These are phyloP conservation scores for Entelurus aequoreus DNA, from an alignment of 2,113 vertebrate species.

Conservation along the genomic window DNA sequence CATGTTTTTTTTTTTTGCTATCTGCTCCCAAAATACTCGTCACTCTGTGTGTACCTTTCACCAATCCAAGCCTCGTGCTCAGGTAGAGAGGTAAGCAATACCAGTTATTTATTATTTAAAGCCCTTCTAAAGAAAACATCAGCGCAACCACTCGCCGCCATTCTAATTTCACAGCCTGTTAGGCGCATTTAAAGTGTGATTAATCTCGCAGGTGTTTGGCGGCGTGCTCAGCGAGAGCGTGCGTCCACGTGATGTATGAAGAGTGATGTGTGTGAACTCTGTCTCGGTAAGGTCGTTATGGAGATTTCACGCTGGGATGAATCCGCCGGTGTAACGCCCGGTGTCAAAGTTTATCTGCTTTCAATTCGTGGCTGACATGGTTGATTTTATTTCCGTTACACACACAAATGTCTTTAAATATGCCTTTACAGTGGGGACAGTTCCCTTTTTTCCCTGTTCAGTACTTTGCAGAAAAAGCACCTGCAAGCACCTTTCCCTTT, in stretches of 20 bases:
- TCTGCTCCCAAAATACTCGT: neutral
- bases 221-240: conserved; percentile 5
- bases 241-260: conserved; percentile 24
- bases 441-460: neutral
- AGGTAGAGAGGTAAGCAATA: conserved; percentile 5
- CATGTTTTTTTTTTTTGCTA: neutral
- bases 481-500: too few species aligned
- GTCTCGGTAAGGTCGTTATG: conserved; percentile 13
- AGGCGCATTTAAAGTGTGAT: conserved; percentile 52
- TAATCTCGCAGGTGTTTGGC: conserved; percentile 52
- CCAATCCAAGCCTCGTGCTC: neutral
- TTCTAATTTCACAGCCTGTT: conserved; percentile 57
- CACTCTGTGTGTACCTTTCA: too few species aligned
- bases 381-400: neutral
- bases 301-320: conserved; percentile 30
- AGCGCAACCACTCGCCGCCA: conserved; percentile 13
- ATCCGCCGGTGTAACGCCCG: neutral
- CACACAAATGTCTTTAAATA: conserved; percentile 21
- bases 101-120: conserved; percentile 35
- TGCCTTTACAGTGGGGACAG: neutral
- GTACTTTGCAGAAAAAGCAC: conserved; percentile 5
- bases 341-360: conserved; percentile 17
- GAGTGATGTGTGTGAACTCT: conserved; percentile 33
- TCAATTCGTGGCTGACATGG: conserved; percentile 18
- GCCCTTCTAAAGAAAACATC: conserved; percentile 36